Percentiles rank a stretch among this genome's conserved stretches.
phyloP scores from a whole-genome alignment of 2,888 invertebrate species.

The Mamestra brassicae region DNA sequence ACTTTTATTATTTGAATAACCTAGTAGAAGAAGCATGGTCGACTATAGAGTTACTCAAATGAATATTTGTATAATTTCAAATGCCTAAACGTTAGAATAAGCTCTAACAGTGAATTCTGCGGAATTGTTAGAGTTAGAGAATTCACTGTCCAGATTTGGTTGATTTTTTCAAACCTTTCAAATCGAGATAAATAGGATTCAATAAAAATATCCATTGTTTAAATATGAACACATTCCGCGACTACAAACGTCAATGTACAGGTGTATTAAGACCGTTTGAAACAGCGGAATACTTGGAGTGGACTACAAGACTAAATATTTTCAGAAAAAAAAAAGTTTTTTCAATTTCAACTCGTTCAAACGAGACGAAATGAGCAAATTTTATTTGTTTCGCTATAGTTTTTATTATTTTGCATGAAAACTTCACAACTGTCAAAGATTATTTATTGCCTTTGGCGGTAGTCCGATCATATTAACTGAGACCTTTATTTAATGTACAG shows the following conservation, averaged over 20 bases:
- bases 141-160: too few relatives aligned
- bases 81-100: too few relatives aligned
- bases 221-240: slow-evolving; percentile 52
- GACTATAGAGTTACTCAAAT: too few relatives aligned
- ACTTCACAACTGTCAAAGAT: slow-evolving; percentile 39
- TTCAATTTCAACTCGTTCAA: background rate
- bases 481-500: slow-evolving; percentile 52
- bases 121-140: too few relatives aligned
- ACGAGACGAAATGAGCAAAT: background rate
- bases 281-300: slow-evolving; percentile 32
- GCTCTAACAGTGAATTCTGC: too few relatives aligned
- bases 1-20: too few relatives aligned
- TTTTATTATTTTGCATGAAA: slow-evolving; percentile 30
- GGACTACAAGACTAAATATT: background rate
- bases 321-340: background rate
- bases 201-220: slow-evolving; percentile 10
- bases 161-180: slow-evolving; percentile 5
- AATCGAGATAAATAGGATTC: slow-evolving; percentile 19
- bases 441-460: slow-evolving; percentile 55
- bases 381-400: slow-evolving; percentile 3
- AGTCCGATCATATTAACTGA: slow-evolving; percentile 44
- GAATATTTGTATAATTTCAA: too few relatives aligned
- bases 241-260: slow-evolving; percentile 66
- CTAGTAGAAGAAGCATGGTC: too few relatives aligned
- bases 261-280: slow-evolving; percentile 70